A percentile compares a stretch with the other conserved stretches of the same genome.
Conservation (phyloP, 2,888 invertebrate species). For the Tipula vernalis region DNA sequence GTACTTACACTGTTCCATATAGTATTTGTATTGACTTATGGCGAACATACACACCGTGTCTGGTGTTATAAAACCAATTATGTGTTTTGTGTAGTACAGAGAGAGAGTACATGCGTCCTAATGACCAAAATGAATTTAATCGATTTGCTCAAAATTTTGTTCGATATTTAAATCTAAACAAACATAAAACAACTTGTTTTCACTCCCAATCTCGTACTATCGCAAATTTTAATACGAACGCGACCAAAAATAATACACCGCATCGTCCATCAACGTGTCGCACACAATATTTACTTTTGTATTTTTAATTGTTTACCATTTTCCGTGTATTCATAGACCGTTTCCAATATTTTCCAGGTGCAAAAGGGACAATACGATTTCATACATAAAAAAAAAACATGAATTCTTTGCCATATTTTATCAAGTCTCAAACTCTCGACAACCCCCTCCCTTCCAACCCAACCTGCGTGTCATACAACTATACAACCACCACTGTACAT, state of each 20-base stretch:
- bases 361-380: background rate
- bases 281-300: background rate
- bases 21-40: background rate
- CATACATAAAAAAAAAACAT: background rate
- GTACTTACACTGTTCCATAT: background rate
- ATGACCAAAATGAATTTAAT: background rate
- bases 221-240: background rate
- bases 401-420: background rate
- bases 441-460: background rate
- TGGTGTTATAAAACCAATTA: background rate
- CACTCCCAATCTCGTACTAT: background rate
- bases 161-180: too few relatives aligned
- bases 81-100: background rate
- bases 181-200: background rate
- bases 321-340: background rate
- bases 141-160: background rate
- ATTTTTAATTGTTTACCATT: background rate
- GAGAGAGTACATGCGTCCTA: background rate
- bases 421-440: too few relatives aligned
- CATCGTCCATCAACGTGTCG: background rate
- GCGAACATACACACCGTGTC: background rate
- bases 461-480: background rate
- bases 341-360: background rate
- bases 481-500: background rate
- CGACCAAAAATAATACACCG: background rate